These are phyloP conservation scores for Epirrhoe tristata DNA, from an alignment of 2,888 invertebrate genomes.

Conservation along the genomic window DNA sequence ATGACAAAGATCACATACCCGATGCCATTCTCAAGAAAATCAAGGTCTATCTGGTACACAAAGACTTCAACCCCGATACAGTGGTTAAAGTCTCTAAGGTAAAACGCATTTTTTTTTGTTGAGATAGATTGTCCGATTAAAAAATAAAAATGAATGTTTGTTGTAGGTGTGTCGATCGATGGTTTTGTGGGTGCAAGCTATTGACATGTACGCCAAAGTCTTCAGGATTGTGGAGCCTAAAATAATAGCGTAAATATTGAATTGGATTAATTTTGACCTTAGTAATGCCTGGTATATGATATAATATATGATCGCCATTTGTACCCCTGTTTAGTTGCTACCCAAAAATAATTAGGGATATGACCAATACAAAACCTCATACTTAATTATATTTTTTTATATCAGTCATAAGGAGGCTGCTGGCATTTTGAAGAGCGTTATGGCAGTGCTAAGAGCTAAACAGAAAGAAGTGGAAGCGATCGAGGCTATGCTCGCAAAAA, in stretches of 20 bases:
- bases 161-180: slow-evolving; percentile 95
- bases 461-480: slow-evolving; percentile 93
- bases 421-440: slow-evolving; percentile 89
- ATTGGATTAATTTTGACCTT: not conserved
- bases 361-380: not conserved
- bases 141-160: not conserved
- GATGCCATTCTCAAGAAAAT: slow-evolving; percentile 91
- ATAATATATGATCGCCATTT: not conserved
- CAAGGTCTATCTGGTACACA: slow-evolving; percentile 92
- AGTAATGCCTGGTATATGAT: not conserved
- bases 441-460: slow-evolving; percentile 91
- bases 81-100: slow-evolving; percentile 90
- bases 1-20: slow-evolving; percentile 94
- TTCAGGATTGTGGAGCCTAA: slow-evolving; percentile 96
- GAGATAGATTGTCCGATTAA: not conserved
- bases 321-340: too few species aligned
- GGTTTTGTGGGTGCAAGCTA: slow-evolving; percentile 96
- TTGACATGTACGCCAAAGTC: slow-evolving; percentile 95
- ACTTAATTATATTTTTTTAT: not conserved
- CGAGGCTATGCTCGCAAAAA: slow-evolving; percentile 90
- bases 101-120: not conserved
- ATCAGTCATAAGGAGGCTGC: slow-evolving; percentile 91
- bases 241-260: slow-evolving; percentile 87
- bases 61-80: slow-evolving; percentile 93
- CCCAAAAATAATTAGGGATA: too few species aligned